Base-by-base conservation (phyloP, 2,797 vertebrate genomes). In the Acipenser transmontanus region DNA sequence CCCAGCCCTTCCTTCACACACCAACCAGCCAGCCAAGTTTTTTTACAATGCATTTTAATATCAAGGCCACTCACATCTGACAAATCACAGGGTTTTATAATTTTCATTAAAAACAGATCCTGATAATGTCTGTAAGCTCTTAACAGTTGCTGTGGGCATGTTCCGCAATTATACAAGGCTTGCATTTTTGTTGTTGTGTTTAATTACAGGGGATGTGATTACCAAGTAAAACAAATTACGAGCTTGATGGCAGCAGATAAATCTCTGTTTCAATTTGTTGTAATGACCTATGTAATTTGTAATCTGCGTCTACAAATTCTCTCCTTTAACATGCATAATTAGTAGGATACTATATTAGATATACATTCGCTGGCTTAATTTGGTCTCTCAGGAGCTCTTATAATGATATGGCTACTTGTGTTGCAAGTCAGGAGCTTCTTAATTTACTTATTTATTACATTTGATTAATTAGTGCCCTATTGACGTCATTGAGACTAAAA, bases 271-370 rank as follows among this genome's bases (percentile, higher is more conserved):
- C 84, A 84, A 84, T 84, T 83, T 73, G 78, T 74, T 52, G 77
- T 87, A 88, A 89, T 84, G 86, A 87, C 84, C 84, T 78, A 69
- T 84, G 87, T 89, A 85, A 88, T 90, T 83, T 85, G 80, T 81
- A 80, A 82, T 85, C 86, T 72, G 75, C 79, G 86, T 80, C 82
- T 81, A 84, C 88, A 85, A 71, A 65, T 78, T 76, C 68, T 72
- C 80, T 82, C 84, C 71, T 81, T 87, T 86, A 85, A 83, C 81
- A 70, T 74, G 72, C 76, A 79, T 88, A 85, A 89, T 89, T 87
- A 90, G 86, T 78, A 82, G 75, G 34, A 78, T 76, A 79, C 79
- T 82, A 79, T 88, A 85, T 88, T 86, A 89, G 83, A 87, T 85
- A 85, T 87, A 88, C 81, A 83, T 86, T 83, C 69, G 68, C 68